Evolutionary conservation across 2,797 vertebrate species (phyloP).

Genomic region (Gobionotothen gibberifrons): DNA sequence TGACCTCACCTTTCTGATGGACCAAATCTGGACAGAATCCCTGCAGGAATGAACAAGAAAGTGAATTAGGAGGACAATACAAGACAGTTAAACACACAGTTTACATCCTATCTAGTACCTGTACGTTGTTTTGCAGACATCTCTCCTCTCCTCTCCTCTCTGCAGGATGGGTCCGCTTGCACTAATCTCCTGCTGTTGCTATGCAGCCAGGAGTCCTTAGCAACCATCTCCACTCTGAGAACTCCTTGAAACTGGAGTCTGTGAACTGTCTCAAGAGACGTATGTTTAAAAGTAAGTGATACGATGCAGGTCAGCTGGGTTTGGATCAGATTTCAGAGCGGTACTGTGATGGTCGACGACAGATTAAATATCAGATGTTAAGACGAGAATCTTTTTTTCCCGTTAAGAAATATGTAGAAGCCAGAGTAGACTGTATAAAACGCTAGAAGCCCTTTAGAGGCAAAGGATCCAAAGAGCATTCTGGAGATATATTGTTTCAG

Average conservation of each 20-base stretch:
- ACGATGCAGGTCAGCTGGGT: slow-evolving; percentile 24
- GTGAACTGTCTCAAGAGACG: slow-evolving; percentile 40
- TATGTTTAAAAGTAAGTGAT: slow-evolving; percentile 44
- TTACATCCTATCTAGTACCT: background rate
- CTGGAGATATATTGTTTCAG: too few species aligned
- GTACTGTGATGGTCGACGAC: background rate
- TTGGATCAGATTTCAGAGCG: slow-evolving; percentile 20
- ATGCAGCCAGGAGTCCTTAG: slow-evolving; percentile 62
- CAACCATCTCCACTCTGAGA: slow-evolving; percentile 66
- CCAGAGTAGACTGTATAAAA: too few species aligned
- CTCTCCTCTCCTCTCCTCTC: too few species aligned
- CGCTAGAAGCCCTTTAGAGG: too few species aligned
- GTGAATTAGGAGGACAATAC: background rate
- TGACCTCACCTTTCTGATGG: slow-evolving; percentile 73
- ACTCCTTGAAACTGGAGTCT: slow-evolving; percentile 71
- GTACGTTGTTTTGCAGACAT: slow-evolving; percentile 65
- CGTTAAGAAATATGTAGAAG: too few species aligned
- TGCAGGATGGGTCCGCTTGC: slow-evolving; percentile 5
- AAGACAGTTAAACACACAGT: too few species aligned
- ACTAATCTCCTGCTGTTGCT: slow-evolving; percentile 61
- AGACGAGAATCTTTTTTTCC: background rate
- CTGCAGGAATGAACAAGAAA: slow-evolving; percentile 47
- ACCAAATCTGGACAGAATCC: slow-evolving; percentile 39
- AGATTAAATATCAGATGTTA: background rate
- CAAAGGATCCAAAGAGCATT: too few species aligned